Percentiles rank a stretch among this genome's conserved stretches.
Evolutionary conservation across 2,888 invertebrate species (phyloP).

Genomic region (Drosophila atripex): DNA sequence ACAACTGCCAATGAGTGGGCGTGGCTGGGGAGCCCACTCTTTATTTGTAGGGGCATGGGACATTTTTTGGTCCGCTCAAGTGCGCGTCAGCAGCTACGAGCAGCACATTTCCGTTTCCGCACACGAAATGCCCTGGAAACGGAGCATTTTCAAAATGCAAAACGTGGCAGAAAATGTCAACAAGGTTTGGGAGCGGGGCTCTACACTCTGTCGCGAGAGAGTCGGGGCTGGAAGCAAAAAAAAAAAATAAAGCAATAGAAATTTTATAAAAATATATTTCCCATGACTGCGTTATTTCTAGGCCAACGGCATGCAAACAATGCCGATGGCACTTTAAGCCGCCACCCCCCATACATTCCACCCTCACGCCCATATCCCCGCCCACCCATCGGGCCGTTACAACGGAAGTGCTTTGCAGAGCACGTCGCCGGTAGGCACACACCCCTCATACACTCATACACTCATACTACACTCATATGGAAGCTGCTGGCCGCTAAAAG

Average conservation of each 20-base stretch:
- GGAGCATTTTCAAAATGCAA: constrained; percentile 77
- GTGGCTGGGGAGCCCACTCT: constrained; percentile 8
- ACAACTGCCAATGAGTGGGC: constrained; percentile 72
- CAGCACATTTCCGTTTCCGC: constrained; percentile 78
- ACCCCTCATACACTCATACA: neutral
- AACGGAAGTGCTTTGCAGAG: constrained; percentile 74
- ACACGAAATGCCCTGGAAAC: constrained; percentile 77
- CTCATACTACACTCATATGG: constrained; percentile 13
- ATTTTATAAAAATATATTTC: constrained; percentile 71
- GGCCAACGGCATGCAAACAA: constrained; percentile 76
- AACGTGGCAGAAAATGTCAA: constrained; percentile 77
- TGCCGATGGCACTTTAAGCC: constrained; percentile 69
- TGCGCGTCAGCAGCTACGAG: constrained; percentile 63
- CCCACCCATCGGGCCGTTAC: constrained; percentile 28
- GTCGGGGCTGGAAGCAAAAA: constrained; percentile 13
- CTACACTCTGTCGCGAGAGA: neutral
- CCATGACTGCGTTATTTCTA: constrained; percentile 71
- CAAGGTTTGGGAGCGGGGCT: constrained; percentile 34
- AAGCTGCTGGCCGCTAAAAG: constrained; percentile 74
- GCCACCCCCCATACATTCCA: constrained; percentile 6
- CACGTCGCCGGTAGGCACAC: constrained; percentile 64
- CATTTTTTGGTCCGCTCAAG: constrained; percentile 53
- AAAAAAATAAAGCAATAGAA: constrained; percentile 75
- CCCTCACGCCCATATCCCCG: neutral
- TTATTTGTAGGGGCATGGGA: neutral